Evolutionary conservation across 2,888 invertebrate genomes (phyloP).

Genomic region (Eumacrocentrus americanus): DNA sequence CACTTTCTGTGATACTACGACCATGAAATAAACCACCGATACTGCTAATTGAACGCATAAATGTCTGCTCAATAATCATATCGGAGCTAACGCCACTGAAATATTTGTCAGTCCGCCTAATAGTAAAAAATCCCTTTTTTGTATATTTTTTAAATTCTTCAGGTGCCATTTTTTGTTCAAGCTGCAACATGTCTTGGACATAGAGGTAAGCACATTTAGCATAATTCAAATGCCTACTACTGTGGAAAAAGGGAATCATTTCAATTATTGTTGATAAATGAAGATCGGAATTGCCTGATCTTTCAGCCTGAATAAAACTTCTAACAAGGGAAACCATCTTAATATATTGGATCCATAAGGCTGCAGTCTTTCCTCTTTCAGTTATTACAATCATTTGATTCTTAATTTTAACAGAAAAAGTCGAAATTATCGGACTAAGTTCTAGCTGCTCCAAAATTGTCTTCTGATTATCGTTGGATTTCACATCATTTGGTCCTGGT

Average conservation of each 20-base stretch:
- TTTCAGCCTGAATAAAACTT: background rate
- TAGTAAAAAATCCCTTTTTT: background rate
- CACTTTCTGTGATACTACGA: slow-evolving; percentile 7
- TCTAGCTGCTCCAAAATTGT: background rate
- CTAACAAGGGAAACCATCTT: background rate
- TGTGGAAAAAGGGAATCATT: slow-evolving; percentile 1
- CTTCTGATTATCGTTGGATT: background rate
- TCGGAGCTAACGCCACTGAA: background rate
- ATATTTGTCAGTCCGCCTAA: background rate
- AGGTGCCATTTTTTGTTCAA: background rate
- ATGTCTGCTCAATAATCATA: slow-evolving; percentile 5
- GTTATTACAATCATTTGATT: background rate
- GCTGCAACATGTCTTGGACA: background rate
- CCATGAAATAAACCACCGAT: slow-evolving; percentile 5
- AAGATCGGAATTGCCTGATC: background rate
- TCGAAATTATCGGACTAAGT: background rate
- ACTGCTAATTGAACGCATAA: background rate
- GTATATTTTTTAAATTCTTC: background rate
- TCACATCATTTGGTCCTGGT: background rate
- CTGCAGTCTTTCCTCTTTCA: slow-evolving; percentile 1
- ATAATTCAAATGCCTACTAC: background rate
- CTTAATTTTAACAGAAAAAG: too few species aligned
- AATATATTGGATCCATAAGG: slow-evolving; percentile 6
- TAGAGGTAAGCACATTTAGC: background rate
- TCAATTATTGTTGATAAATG: slow-evolving; percentile 2